Evolutionary conservation across 2,113 vertebrate species (phyloP), one percentile per base, ranked within the genome.

Genomic region (Semicossyphus pulcher): DNA sequence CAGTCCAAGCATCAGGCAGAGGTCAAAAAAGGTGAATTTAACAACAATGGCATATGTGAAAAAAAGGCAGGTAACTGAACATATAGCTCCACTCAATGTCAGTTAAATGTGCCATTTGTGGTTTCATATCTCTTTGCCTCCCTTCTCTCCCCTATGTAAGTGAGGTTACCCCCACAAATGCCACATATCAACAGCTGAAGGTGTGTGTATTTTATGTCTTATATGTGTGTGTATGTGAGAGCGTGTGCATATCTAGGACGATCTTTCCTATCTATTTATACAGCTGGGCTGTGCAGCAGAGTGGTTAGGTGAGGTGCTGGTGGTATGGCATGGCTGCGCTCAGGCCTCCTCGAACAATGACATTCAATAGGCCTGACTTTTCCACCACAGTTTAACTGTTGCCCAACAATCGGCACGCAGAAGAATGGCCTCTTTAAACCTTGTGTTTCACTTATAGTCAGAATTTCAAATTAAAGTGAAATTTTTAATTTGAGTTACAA

Each of bases 241-340:
- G 57, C 10, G 48, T 34, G 42, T 69, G 57, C 48, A 69, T 89
- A 87, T 89, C 89, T 84, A 49, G 80, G 78, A 39, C 83, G 32
- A 90, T 91, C 90, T 90, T 81, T 85, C 73, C 78, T 80, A 89
- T 92, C 92, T 93, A 88, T 91, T 89, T 92, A 87, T 90, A 91
- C 85, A 91, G 72, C 62, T 90, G 84, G 87, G 70, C 68, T 87
- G 70, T 49, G 57, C 78, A 64, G 76, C 84, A 77, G 52, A 79
- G 91, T 91, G 92, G 92, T 94, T 94, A 73, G 54, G 51, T 51
- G 70, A 87, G 63, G 72, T 56, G 74, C 71, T 4, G 28, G 25
- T 80, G 47, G 48, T 44, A 70, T 80, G 45, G 62, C 58, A 52
- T 23, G 21, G 29, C 31, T 61, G 67, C 56, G 81, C 74, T 60